Base-by-base conservation (phyloP, 2,797 vertebrate species). In the Sus cebifrons region DNA sequence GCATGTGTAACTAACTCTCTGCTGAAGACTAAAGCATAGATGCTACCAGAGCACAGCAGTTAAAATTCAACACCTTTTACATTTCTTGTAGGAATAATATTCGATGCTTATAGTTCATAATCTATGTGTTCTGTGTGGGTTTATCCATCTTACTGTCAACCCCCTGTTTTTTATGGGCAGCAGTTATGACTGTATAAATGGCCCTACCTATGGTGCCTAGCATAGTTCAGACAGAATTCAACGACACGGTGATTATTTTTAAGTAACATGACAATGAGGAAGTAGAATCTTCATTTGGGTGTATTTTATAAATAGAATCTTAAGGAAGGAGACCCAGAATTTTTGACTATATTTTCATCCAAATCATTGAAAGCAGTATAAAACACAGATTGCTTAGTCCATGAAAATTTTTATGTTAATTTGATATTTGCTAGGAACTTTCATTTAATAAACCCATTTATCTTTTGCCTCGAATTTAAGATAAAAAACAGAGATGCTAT, bases 231-330 rank as follows among this genome's bases (percentile, higher is more conserved):
- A 60, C 40, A 25, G 27, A 97, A 95, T 94, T 86, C 79, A 96
- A 67, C 70, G 74, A 7, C 25, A 7, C 12, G 25, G 58, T 90
- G 87, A 86, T 91, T 94, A 70, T 49, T 93, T 68, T 86, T 82
- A 95, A 94, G 56, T 78, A 89, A 84, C 70, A 14, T 68, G 97
- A 97, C 87, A 95, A 64, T 94, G 95, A 98, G 97, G 74, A 96
- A 92, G 95, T 92, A 95, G 96, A 97, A 90, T 95, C 96, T 96
- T 98, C 94, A 92, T 97, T 97, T 97, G 97, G 91, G 81, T 97
- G 96, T 97, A 86, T 65, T 96, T 97, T 86, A 75, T 78, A 82
- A 95, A 97, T 81, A 94, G 93, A 93, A 89, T n/a, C 77, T 86
- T 68, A 58, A 96, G 88, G 44, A 97, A 96, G 96, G 88, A 83